Evolutionary conservation across 2,888 invertebrate species (phyloP).

Genomic region (Drosophila ochracea): DNA sequence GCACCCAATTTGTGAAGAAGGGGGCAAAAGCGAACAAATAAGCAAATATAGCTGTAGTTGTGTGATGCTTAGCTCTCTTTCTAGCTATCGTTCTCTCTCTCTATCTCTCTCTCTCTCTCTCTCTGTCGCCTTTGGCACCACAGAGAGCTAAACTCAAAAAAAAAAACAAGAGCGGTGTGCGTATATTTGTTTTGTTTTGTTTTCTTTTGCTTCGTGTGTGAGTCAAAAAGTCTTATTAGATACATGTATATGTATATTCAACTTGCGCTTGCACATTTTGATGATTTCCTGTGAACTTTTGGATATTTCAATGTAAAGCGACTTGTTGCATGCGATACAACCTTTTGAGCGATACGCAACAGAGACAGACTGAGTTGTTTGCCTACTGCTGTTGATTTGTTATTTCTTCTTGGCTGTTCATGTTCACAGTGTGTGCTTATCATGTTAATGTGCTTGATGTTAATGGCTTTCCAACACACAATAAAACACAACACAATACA

Average conservation of each 20-base stretch:
- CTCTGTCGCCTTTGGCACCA: constrained; percentile 37
- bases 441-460: constrained; percentile 43
- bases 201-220: constrained; percentile 21
- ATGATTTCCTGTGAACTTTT: constrained; percentile 81
- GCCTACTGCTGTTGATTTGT: constrained; percentile 9
- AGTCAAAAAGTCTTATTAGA: constrained; percentile 55
- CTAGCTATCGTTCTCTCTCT: background rate
- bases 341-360: constrained; percentile 6
- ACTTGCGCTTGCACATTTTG: constrained; percentile 69
- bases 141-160: constrained; percentile 46
- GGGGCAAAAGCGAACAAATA: constrained; percentile 46
- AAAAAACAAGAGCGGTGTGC: constrained; percentile 8
- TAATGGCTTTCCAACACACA: constrained; percentile 30
- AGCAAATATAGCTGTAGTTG: constrained; percentile 42
- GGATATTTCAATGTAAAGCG: constrained; percentile 77
- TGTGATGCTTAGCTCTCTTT: constrained; percentile 22
- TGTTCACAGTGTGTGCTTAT: constrained; percentile 31
- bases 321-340: constrained; percentile 80
- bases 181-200: constrained; percentile 18
- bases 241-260: constrained; percentile 30
- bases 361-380: constrained; percentile 3
- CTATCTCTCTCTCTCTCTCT: background rate
- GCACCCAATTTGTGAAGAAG: constrained; percentile 30
- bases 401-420: constrained; percentile 27
- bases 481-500: background rate